Conservation (phyloP, 2,888 invertebrate genomes). For the Orchesellides sinensis region DNA sequence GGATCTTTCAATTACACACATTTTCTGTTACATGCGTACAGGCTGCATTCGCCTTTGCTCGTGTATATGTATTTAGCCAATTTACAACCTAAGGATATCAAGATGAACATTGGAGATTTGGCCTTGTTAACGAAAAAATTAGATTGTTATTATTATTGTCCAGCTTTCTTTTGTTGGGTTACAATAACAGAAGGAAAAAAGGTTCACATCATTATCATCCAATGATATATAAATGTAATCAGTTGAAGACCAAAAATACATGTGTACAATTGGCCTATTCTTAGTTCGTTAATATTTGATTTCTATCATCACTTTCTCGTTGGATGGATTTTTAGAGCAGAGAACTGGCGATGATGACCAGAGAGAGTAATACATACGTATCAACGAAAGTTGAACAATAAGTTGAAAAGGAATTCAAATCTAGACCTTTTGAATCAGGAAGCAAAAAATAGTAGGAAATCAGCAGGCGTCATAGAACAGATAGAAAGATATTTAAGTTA, state of each 20-base stretch:
- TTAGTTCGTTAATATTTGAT: slow-evolving; percentile 43
- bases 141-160: background rate
- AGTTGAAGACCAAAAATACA: background rate
- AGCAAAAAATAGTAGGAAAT: background rate
- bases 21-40: background rate
- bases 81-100: slow-evolving; percentile 4
- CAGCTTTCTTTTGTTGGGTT: slow-evolving; percentile 16
- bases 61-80: too few relatives aligned
- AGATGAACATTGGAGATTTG: slow-evolving; percentile 15
- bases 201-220: slow-evolving; percentile 23
- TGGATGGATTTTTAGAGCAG: background rate
- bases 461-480: slow-evolving; percentile 7
- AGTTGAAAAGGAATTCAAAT: slow-evolving; percentile 2
- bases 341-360: background rate
- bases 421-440: background rate
- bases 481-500: too few relatives aligned
- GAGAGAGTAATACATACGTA: background rate
- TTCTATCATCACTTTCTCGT: slow-evolving; percentile 40
- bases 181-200: too few relatives aligned
- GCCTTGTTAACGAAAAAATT: slow-evolving; percentile 29
- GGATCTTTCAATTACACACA: slow-evolving; percentile 26
- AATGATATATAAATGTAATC: background rate
- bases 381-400: background rate
- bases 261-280: slow-evolving; percentile 39
- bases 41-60: too few relatives aligned